A percentile compares a stretch with the other conserved stretches of the same genome.
These are phyloP conservation scores for Mastomys coucha DNA, from an alignment of 2,113 vertebrate genomes.

Conservation along the genomic window DNA sequence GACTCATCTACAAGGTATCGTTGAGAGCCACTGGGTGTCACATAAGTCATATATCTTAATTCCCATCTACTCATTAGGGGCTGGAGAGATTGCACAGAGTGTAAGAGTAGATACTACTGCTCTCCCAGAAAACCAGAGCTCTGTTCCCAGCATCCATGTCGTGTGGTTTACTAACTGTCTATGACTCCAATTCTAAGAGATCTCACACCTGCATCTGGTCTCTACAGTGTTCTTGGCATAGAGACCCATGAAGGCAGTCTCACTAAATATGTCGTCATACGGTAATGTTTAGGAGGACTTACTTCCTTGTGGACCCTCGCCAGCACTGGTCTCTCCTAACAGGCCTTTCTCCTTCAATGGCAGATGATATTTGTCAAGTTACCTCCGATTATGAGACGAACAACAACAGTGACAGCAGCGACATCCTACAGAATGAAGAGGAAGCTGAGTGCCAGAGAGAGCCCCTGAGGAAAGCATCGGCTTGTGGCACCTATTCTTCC, in stretches of 20 bases:
- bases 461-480: slow-evolving; percentile 70
- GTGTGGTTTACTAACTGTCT: neutral
- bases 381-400: slow-evolving; percentile 98
- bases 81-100: neutral
- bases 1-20: neutral
- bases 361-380: slow-evolving; percentile 92
- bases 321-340: slow-evolving; percentile 39
- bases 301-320: neutral
- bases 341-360: slow-evolving; percentile 72
- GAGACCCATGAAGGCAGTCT: neutral
- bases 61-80: neutral
- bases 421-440: slow-evolving; percentile 94
- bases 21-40: neutral
- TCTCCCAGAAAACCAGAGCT: neutral
- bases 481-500: slow-evolving; percentile 82
- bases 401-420: slow-evolving; percentile 96
- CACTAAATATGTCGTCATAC: neutral
- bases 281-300: neutral
- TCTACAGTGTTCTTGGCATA: neutral
- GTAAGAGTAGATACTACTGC: too few relatives aligned
- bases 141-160: neutral
- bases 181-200: neutral
- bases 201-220: neutral
- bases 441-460: slow-evolving; percentile 88
- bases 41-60: neutral